Base-by-base conservation (phyloP, 2,797 vertebrate genomes). In the Carapus acus region DNA sequence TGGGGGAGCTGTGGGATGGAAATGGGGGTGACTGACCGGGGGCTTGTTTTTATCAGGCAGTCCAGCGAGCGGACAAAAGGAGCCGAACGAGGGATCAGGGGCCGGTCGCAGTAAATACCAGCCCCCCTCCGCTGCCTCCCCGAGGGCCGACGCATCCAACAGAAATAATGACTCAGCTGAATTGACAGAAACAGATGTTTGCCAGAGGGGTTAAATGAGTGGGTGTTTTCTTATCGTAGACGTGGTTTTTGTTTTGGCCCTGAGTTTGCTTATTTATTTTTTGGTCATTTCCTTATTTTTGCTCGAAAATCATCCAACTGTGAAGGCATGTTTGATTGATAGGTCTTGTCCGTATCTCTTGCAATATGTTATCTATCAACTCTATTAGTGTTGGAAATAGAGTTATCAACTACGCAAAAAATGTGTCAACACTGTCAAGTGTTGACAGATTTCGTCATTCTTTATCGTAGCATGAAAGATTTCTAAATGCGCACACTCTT, bases 141-240 rank as follows among this genome's bases (percentile, higher is more conserved):
- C 2, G 2, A 43, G 52, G 51, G 42, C 38, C 45, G 4, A 17
- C 39, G 54, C 58, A 54, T 41, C 45, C 58, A 27, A 73, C 61
- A 76, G 57, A 70, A 80, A 72, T 73, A 72, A 62, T 72, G 74
- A 77, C 51, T 78, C 69, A 53, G 69, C 38, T n/a, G 9, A 76
- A 53, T 18, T 58, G 66, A 71, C 65, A 61, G 29, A 62, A 58
- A 77, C 71, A 36, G 70, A 78, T 79, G 77, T 77, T 63, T 34
- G 41, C 48, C 40, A 42, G 36, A 69, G 75, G 75, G 67, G 67
- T 77, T 73, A 73, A 78, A 72, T 43, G 67, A 70, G 56, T 34
- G 15, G 15, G 4, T 50, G 22, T 20, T 53, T 65, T 57, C 48
- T 50, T 24, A 15, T 49, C 29, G 38, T 43, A 23, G 43, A 36